Conservation (phyloP, 2,797 vertebrate genomes). For the Intellagama lesueurii region DNA sequence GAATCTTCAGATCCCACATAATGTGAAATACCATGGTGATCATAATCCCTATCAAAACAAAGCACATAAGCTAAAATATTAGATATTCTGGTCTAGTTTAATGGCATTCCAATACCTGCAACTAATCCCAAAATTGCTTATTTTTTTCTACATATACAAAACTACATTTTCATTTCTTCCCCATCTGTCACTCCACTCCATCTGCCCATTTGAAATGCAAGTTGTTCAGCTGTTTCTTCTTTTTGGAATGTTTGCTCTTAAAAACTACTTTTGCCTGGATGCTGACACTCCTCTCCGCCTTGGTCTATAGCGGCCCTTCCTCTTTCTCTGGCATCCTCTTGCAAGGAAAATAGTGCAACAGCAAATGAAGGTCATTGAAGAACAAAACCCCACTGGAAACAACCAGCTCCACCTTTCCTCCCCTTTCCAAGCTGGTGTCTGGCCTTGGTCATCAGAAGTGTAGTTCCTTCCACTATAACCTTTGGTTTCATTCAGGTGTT, state of each 20-base stretch:
- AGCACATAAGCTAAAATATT: not conserved
- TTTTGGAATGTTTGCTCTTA: conserved; percentile 62
- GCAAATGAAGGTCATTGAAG: conserved; percentile 82
- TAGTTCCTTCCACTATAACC: conserved; percentile 80
- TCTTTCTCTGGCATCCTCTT: conserved; percentile 79
- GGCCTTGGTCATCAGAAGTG: conserved; percentile 53
- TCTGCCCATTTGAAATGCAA: not conserved
- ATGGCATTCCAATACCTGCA: not conserved
- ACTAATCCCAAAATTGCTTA: not conserved
- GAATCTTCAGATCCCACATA: too few species aligned
- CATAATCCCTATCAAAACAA: too few species aligned
- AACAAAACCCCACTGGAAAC: conserved; percentile 80
- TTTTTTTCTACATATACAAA: not conserved
- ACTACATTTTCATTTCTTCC: not conserved
- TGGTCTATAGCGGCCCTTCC: conserved; percentile 82
- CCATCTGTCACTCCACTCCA: not conserved
- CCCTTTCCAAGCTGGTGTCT: conserved; percentile 72
- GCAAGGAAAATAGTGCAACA: conserved; percentile 81
- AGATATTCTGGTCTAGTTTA: not conserved
- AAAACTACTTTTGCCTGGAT: conserved; percentile 79
- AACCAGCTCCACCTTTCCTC: conserved; percentile 77
- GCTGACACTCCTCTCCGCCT: conserved; percentile 68
- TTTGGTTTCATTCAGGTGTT: conserved; percentile 84
- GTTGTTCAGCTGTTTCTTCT: not conserved
- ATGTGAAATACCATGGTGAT: too few species aligned